phyloP scores from a whole-genome alignment of 2,888 invertebrate species.

The Rhopalosiphum nymphaeae region DNA sequence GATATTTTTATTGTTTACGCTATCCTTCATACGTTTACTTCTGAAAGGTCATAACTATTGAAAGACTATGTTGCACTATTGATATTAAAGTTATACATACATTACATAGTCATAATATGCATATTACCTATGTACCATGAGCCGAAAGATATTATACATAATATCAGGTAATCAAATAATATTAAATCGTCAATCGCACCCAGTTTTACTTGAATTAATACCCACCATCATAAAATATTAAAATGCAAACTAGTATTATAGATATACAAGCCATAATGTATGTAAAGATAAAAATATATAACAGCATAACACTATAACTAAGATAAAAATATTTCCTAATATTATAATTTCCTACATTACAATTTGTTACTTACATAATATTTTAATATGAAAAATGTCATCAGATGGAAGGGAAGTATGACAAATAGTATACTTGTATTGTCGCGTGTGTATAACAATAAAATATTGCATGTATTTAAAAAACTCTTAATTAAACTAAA shows the following conservation, averaged over 20 bases:
- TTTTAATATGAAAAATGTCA: neutral
- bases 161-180: neutral
- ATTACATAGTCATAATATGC: neutral
- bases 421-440: neutral
- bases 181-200: neutral
- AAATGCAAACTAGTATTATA: neutral
- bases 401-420: neutral
- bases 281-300: neutral
- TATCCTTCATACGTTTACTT: conserved; percentile 56
- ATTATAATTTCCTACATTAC: neutral
- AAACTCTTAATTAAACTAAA: neutral
- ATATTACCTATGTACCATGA: neutral
- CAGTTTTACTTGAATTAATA: neutral
- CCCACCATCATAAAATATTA: neutral
- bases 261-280: neutral
- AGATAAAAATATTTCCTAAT: neutral
- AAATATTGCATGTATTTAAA: neutral
- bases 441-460: neutral
- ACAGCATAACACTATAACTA: neutral
- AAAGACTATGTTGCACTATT: conserved; percentile 4
- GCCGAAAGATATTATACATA: neutral
- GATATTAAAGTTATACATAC: neutral
- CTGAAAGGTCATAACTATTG: conserved; percentile 41
- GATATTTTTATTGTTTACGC: conserved; percentile 55
- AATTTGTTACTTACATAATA: neutral